Percentiles rank a stretch among this genome's conserved stretches.
These are phyloP conservation scores for Uria lomvia DNA, from an alignment of 2,113 vertebrate species.

Conservation along the genomic window DNA sequence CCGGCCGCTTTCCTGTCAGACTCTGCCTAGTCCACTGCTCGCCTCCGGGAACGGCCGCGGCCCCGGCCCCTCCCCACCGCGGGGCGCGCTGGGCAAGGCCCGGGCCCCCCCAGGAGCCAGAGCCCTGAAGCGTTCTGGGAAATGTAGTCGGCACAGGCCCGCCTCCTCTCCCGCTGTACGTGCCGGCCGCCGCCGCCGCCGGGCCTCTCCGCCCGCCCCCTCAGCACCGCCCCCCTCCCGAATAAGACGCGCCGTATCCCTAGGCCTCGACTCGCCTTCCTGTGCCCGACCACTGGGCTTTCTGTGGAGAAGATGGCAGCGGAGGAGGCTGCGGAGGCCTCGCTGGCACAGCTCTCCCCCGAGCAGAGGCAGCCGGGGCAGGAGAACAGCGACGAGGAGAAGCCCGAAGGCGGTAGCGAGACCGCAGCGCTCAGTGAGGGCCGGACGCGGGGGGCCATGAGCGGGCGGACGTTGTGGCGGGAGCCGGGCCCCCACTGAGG, in stretches of 20 bases:
- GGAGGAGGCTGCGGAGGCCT: neutral
- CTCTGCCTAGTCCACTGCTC: rapidly evolving
- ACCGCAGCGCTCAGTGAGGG: neutral
- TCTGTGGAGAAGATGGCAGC: neutral
- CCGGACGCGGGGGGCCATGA: too few species aligned
- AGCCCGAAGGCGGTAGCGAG: neutral
- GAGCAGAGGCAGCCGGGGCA: neutral
- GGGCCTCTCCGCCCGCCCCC: too few species aligned
- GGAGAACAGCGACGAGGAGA: neutral
- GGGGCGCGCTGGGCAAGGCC: neutral
- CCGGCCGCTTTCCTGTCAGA: too few species aligned
- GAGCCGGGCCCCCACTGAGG: neutral
- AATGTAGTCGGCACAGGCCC: neutral
- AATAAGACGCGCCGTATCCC: rapidly evolving
- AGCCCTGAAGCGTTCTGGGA: neutral
- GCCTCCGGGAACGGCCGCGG: too few species aligned
- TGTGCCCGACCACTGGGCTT: rapidly evolving
- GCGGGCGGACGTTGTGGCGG: neutral
- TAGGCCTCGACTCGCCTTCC: rapidly evolving
- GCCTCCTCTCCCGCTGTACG: neutral
- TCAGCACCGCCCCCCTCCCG: neutral
- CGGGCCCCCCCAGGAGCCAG: neutral
- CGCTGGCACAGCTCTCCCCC: neutral
- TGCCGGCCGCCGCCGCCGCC: neutral
- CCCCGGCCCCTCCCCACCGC: neutral